phyloP scores from a whole-genome alignment of 2,888 invertebrate genomes.

The Empis livida region DNA sequence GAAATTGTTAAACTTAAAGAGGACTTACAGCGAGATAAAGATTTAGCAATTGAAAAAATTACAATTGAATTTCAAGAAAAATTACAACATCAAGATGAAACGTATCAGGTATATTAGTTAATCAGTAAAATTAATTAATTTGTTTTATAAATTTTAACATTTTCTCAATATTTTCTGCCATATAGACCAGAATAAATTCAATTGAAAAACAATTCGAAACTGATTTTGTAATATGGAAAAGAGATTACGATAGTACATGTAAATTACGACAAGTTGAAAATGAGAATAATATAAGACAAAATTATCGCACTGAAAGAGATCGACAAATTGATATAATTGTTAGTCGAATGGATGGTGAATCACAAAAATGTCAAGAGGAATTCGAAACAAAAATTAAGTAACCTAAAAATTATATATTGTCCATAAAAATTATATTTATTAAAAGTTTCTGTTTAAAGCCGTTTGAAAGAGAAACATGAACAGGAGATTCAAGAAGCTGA shows the following conservation, averaged over 20 bases:
- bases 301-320: constrained; percentile 60
- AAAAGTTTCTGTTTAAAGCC: constrained; percentile 35
- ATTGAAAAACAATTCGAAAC: constrained; percentile 46
- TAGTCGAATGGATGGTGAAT: constrained; percentile 32
- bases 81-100: constrained; percentile 36
- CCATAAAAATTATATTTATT: constrained; percentile 2
- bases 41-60: constrained; percentile 36
- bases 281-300: constrained; percentile 53
- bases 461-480: constrained; percentile 64
- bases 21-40: constrained; percentile 35
- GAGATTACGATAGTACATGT: constrained; percentile 40
- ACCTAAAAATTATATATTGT: neutral
- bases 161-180: neutral
- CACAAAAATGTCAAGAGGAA: constrained; percentile 28
- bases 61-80: constrained; percentile 40
- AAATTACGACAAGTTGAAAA: constrained; percentile 46
- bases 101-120: constrained; percentile 33
- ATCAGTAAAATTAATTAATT: too few relatives aligned
- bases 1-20: constrained; percentile 31
- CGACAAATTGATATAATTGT: constrained; percentile 54
- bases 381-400: constrained; percentile 31
- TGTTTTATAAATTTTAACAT: too few relatives aligned
- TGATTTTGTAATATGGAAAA: constrained; percentile 46
- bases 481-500: constrained; percentile 54
- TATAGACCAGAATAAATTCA: constrained; percentile 44